phyloP scores from a whole-genome alignment of 1,140 invertebrate genomes.

The Brachionus rotundiformis region DNA sequence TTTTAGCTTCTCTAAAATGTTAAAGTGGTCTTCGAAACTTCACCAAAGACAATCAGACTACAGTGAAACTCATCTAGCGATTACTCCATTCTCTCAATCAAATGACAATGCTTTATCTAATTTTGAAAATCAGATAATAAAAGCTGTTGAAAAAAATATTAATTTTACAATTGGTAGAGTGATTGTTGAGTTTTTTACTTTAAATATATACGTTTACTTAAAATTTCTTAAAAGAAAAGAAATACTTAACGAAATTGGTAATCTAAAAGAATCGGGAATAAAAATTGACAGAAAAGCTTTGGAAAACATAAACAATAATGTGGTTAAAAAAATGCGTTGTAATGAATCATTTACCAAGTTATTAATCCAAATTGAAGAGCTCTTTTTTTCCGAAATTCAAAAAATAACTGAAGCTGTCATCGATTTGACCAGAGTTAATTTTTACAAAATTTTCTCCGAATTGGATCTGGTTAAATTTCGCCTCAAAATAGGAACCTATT shows the following conservation, averaged over 20 bases:
- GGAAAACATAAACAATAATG: not conserved
- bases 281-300: not conserved
- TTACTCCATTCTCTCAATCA: no score
- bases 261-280: not conserved
- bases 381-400: not conserved
- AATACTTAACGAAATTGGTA: not conserved
- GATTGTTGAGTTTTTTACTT: not conserved
- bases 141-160: not conserved
- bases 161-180: not conserved
- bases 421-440: not conserved
- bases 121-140: not conserved
- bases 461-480: not conserved
- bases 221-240: not conserved
- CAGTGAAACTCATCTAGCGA: no score
- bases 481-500: conserved; percentile 1
- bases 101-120: not conserved
- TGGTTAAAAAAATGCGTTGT: not conserved
- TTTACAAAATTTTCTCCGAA: not conserved
- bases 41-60: no score
- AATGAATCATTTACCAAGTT: not conserved
- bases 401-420: not conserved
- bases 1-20: no score
- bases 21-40: no score
- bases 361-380: not conserved
- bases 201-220: not conserved